Percentiles rank a stretch among this genome's conserved stretches.
These are phyloP conservation scores for Corynorhinus townsendii DNA, from an alignment of 2,113 vertebrate genomes.

Conservation along the genomic window DNA sequence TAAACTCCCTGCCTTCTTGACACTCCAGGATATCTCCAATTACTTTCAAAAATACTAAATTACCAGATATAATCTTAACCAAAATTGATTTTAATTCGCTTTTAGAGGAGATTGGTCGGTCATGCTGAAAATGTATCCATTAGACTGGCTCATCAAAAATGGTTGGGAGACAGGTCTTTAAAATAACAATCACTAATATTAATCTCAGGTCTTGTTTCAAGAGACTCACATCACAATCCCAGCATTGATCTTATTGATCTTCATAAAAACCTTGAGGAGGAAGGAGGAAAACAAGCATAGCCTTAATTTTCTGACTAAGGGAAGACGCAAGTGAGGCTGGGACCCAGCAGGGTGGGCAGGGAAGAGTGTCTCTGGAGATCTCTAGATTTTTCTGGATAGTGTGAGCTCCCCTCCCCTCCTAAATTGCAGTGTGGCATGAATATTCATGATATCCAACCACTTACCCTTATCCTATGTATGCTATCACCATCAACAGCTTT, in stretches of 20 bases:
- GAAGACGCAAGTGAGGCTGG: neutral
- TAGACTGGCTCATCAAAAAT: rapidly evolving
- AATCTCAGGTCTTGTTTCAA: neutral
- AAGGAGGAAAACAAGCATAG: too few species aligned
- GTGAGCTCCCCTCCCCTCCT: too few species aligned
- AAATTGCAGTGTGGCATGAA: neutral
- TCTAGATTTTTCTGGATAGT: too few species aligned
- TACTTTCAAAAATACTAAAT: neutral
- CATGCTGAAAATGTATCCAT: neutral
- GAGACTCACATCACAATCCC: neutral
- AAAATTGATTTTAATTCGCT: neutral
- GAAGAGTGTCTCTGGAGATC: neutral
- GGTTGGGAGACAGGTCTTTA: neutral
- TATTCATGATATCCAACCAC: neutral
- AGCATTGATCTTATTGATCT: neutral
- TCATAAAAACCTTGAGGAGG: neutral
- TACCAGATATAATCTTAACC: neutral
- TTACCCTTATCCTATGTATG: neutral
- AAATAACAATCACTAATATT: neutral
- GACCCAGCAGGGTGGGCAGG: neutral
- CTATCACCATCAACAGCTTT: too few species aligned
- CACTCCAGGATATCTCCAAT: neutral
- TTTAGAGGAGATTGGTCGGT: neutral
- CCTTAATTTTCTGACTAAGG: neutral
- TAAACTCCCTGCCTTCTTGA: neutral